phyloP scores from a whole-genome alignment of 2,113 vertebrate genomes.

The Sterna hirundo region DNA sequence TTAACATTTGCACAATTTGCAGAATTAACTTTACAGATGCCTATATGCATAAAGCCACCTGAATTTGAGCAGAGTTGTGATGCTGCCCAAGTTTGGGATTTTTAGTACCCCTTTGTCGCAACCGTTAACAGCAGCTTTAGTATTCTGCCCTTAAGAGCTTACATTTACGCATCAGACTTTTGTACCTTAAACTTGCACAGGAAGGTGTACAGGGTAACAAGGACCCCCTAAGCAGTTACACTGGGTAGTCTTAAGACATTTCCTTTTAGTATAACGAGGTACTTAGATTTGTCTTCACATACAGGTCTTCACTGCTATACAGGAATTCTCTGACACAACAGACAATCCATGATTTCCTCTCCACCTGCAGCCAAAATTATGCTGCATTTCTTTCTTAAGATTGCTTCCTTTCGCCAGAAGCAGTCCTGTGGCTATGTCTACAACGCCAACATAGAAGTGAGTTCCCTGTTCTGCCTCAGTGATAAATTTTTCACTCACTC shows the following conservation, averaged over 20 bases:
- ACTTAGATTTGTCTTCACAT: neutral
- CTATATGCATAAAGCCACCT: neutral
- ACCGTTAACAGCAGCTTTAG: neutral
- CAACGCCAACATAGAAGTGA: fast-evolving
- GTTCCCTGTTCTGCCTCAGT: neutral
- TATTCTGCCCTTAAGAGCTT: neutral
- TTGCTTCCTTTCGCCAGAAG: neutral
- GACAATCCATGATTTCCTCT: neutral
- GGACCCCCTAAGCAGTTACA: neutral
- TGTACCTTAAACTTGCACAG: neutral
- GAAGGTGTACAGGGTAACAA: neutral
- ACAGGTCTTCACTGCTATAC: neutral
- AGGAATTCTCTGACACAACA: neutral
- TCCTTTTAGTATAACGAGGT: neutral
- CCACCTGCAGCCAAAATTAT: neutral
- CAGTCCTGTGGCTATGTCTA: neutral
- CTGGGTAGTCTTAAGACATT: neutral
- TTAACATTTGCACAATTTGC: neutral
- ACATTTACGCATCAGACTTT: neutral
- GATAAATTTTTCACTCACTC: neutral
- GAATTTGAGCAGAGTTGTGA: neutral
- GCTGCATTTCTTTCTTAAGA: neutral
- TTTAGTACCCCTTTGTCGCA: neutral
- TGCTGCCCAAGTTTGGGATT: neutral
- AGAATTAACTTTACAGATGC: neutral